Conservation (phyloP, 2,797 vertebrate species). For the Tenualosa ilisha region DNA sequence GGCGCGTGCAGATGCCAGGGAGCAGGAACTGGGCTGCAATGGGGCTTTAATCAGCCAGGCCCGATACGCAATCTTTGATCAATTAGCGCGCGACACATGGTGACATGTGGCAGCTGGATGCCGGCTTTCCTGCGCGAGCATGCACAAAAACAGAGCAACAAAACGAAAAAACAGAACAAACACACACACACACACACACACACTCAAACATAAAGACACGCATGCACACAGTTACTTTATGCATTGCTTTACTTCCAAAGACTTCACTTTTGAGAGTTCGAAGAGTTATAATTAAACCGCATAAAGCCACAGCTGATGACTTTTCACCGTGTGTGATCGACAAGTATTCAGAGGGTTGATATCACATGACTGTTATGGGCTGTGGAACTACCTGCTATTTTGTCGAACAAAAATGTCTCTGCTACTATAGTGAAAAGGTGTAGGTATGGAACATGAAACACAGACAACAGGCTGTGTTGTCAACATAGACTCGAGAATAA, state of each 20-base stretch:
- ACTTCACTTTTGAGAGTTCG: not conserved
- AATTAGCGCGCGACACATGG: slow-evolving; percentile 70
- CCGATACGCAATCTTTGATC: slow-evolving; percentile 74
- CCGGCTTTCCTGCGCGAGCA: slow-evolving; percentile 60
- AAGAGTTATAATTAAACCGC: not conserved
- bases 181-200: not conserved
- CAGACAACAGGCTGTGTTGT: no score
- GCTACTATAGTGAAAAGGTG: no score
- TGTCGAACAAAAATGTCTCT: not conserved
- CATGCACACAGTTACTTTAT: not conserved
- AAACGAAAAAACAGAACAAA: not conserved
- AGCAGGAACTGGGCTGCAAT: slow-evolving; percentile 51
- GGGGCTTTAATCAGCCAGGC: slow-evolving; percentile 75
- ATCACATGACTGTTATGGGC: not conserved
- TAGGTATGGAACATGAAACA: no score
- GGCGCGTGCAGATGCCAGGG: not conserved
- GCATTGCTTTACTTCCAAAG: no score
- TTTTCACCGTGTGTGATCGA: no score
- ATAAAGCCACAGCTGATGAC: no score
- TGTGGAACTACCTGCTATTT: not conserved
- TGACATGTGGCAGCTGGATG: slow-evolving; percentile 70
- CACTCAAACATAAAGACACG: not conserved
- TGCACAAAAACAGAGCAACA: not conserved
- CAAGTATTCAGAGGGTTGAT: no score
- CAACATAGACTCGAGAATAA: no score